Conservation (phyloP, 2,888 invertebrate genomes). For the Cerastis rubricosa region DNA sequence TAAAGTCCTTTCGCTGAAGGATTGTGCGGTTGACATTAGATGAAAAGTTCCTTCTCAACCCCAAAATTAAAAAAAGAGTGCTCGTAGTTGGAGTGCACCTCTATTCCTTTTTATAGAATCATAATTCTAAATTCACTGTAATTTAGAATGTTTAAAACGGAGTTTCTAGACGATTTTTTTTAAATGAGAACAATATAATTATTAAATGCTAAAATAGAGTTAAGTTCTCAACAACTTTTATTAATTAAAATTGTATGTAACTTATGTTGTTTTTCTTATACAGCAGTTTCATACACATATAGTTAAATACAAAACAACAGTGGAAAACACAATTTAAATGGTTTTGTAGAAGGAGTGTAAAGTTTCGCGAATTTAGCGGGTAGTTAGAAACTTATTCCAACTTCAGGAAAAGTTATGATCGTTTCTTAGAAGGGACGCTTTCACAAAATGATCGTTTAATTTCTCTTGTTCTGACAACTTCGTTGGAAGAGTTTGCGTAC, state of each 20-base stretch:
- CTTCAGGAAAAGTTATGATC: constrained; percentile 29
- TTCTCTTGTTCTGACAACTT: constrained; percentile 22
- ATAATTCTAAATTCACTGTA: too few relatives aligned
- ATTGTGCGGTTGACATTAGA: too few relatives aligned
- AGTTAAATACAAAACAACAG: neutral
- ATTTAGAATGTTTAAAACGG: too few relatives aligned
- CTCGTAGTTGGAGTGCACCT: too few relatives aligned
- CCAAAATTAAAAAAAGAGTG: too few relatives aligned
- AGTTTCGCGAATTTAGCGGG: constrained; percentile 17
- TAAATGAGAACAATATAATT: too few relatives aligned
- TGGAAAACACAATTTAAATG: constrained; percentile 2
- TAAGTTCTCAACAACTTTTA: neutral
- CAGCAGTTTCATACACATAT: neutral
- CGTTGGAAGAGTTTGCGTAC: neutral
- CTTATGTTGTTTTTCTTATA: neutral
- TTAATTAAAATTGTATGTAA: too few relatives aligned
- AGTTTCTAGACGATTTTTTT: too few relatives aligned
- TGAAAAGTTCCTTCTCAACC: too few relatives aligned
- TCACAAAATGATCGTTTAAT: constrained; percentile 4
- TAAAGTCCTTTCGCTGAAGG: too few relatives aligned
- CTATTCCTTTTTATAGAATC: too few relatives aligned
- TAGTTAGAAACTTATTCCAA: constrained; percentile 35
- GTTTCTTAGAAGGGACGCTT: constrained; percentile 3
- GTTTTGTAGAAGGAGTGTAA: neutral
- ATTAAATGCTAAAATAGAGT: neutral